phyloP scores from a whole-genome alignment of 2,888 invertebrate genomes.

The Lydus trimaculatus region DNA sequence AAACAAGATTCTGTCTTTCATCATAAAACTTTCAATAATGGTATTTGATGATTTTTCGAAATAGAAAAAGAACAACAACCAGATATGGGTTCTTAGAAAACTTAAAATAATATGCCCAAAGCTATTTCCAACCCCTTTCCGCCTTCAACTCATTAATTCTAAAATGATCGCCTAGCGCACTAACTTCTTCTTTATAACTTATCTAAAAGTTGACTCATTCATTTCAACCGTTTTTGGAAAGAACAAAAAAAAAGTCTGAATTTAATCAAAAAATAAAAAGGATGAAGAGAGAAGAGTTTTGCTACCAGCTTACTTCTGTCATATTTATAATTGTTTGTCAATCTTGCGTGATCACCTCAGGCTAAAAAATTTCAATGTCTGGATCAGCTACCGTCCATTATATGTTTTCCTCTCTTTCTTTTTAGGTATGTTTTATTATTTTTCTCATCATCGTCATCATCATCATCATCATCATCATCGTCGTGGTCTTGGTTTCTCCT shows the following conservation, averaged over 20 bases:
- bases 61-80: neutral
- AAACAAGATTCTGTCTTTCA: neutral
- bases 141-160: constrained; percentile 26
- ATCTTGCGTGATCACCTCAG: constrained; percentile 41
- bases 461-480: neutral
- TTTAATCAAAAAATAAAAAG: constrained; percentile 32
- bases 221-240: constrained; percentile 40
- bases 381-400: constrained; percentile 8
- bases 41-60: constrained; percentile 1
- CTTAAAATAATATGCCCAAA: neutral
- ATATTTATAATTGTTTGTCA: constrained; percentile 51
- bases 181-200: constrained; percentile 32
- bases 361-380: neutral
- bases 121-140: neutral
- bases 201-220: constrained; percentile 35
- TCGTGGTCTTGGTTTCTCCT: neutral
- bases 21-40: neutral
- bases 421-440: constrained; percentile 19
- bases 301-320: constrained; percentile 49
- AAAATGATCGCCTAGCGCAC: constrained; percentile 12
- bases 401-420: neutral
- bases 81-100: neutral
- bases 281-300: constrained; percentile 19
- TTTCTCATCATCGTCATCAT: constrained; percentile 16
- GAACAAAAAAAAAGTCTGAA: constrained; percentile 38